Evolutionary conservation across 2,888 invertebrate species (phyloP).

Genomic region (Oligia strigilis): DNA sequence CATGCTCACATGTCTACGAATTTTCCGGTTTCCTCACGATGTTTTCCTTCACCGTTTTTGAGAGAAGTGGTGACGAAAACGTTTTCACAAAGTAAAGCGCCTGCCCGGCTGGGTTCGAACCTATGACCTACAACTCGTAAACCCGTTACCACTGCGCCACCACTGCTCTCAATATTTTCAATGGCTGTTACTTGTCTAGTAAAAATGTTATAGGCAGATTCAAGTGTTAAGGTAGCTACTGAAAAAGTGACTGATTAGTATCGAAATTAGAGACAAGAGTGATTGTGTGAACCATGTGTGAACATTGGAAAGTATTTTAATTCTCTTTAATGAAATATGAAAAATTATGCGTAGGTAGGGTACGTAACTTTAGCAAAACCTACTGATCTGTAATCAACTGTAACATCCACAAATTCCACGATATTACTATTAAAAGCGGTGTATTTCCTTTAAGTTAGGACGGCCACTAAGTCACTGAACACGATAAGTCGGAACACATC

Average conservation of each 20-base stretch:
- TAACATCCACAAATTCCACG: constrained; percentile 1
- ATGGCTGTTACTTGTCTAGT: too few species aligned
- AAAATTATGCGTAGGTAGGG: background rate
- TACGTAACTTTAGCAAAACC: background rate
- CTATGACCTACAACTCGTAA: too few species aligned
- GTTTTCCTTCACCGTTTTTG: too few species aligned
- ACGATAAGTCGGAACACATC: constrained; percentile 56
- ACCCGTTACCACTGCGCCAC: too few species aligned
- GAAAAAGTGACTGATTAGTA: background rate
- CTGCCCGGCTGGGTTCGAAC: too few species aligned
- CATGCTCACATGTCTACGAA: too few species aligned
- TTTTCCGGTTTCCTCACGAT: too few species aligned
- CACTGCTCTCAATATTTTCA: background rate
- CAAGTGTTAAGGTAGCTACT: too few species aligned
- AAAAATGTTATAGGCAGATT: too few species aligned
- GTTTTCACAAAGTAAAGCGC: too few species aligned
- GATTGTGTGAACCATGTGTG: background rate
- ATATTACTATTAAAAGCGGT: constrained; percentile 28
- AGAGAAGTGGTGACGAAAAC: too few species aligned
- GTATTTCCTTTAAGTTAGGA: constrained; percentile 25
- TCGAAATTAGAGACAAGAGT: background rate
- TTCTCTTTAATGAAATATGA: background rate
- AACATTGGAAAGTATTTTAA: background rate
- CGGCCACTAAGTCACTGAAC: constrained; percentile 48
- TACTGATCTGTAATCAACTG: background rate